Evolutionary conservation across 2,113 vertebrate genomes (phyloP).

Genomic region (Ctenomys sociabilis): DNA sequence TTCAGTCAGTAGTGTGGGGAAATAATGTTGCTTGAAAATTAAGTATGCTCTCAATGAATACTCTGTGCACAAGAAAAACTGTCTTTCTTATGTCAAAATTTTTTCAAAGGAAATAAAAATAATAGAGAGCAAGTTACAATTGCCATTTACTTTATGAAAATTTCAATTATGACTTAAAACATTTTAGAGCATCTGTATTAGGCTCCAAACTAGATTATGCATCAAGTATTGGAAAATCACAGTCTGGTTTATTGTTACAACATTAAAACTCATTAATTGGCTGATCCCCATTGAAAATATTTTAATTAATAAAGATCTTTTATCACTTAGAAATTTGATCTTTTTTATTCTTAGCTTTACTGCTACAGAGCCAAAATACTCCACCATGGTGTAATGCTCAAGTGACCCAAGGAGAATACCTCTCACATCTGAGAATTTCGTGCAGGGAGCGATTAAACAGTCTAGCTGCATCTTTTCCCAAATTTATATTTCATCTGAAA

Average conservation of each 20-base stretch:
- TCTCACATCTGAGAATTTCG: background rate
- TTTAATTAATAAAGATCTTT: constrained; percentile 69
- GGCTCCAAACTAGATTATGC: constrained; percentile 25
- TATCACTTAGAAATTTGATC: constrained; percentile 25
- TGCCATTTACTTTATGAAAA: constrained; percentile 33
- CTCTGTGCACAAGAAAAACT: background rate
- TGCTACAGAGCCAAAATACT: background rate
- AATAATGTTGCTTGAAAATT: constrained; percentile 31
- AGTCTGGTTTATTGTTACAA: constrained; percentile 38
- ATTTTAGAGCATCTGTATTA: constrained; percentile 21
- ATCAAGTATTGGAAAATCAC: background rate
- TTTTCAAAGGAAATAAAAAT: background rate
- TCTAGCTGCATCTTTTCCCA: constrained; percentile 39
- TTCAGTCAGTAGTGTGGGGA: background rate
- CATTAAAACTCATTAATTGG: background rate
- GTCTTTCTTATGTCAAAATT: background rate
- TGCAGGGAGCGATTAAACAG: constrained; percentile 39
- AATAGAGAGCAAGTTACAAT: background rate
- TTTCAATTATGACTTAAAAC: constrained; percentile 43
- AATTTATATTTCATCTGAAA: constrained; percentile 71
- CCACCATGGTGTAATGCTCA: background rate
- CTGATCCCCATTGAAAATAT: constrained; percentile 43
- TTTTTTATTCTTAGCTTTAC: constrained; percentile 56
- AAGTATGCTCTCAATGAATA: background rate
- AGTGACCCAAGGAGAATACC: constrained; percentile 23